These are phyloP conservation scores for Notiomystis cincta DNA, from an alignment of 2,113 vertebrate genomes.

Conservation along the genomic window DNA sequence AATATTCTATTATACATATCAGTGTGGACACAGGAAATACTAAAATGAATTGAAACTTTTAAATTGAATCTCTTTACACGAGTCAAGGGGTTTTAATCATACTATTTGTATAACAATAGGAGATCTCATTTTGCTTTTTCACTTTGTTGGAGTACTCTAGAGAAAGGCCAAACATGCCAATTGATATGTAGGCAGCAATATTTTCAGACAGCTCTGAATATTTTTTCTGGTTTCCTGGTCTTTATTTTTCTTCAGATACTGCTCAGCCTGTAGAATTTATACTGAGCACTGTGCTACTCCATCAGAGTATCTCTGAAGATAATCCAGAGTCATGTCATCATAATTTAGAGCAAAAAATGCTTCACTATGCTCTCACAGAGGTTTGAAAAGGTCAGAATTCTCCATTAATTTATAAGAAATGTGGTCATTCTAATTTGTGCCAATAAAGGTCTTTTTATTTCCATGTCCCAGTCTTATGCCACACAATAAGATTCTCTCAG, in stretches of 20 bases:
- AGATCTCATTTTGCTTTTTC: background rate
- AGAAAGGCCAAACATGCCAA: background rate
- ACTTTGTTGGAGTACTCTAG: background rate
- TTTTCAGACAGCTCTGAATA: background rate
- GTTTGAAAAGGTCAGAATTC: conserved; percentile 38
- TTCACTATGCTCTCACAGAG: background rate
- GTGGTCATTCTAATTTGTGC: background rate
- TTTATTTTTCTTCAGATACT: background rate
- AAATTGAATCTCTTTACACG: background rate
- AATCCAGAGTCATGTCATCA: background rate
- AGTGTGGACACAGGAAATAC: background rate
- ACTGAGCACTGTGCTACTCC: background rate
- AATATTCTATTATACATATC: background rate
- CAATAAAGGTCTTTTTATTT: background rate
- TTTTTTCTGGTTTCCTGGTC: background rate
- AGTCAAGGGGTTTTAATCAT: background rate
- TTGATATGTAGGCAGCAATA: background rate
- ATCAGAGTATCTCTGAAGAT: background rate
- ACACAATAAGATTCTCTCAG: background rate
- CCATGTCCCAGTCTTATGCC: background rate
- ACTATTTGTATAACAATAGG: background rate
- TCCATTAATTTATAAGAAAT: background rate
- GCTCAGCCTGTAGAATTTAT: background rate
- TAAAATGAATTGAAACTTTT: background rate
- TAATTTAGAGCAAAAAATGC: conserved; percentile 7